Conservation (phyloP, 1,140 invertebrate species). For the Zaprionus capensis region DNA sequence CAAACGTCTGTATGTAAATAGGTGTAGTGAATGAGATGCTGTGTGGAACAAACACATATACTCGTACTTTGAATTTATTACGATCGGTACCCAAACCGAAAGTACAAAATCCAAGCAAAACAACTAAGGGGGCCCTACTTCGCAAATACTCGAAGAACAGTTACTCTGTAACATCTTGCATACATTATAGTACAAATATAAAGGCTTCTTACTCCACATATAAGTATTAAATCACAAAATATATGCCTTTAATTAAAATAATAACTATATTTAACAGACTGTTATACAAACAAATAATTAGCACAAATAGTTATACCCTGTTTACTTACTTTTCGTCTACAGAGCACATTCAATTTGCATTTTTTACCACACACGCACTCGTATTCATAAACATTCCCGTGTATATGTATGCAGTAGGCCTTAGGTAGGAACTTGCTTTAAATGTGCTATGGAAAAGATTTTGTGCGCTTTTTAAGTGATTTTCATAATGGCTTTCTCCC, state of each 20-base stretch:
- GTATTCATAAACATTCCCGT: neutral
- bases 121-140: neutral
- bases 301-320: slow-evolving; percentile 3
- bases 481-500: slow-evolving; percentile 25
- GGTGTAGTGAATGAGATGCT: slow-evolving; percentile 53
- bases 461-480: neutral
- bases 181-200: neutral
- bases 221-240: neutral
- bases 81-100: slow-evolving; percentile 29
- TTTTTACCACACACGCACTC: slow-evolving; percentile 15
- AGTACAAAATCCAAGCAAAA: slow-evolving; percentile 25
- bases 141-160: neutral
- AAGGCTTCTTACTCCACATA: neutral
- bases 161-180: neutral
- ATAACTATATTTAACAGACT: neutral
- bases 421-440: slow-evolving; percentile 20
- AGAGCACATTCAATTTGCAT: slow-evolving; percentile 27
- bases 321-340: neutral
- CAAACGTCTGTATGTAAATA: slow-evolving; percentile 46
- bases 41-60: slow-evolving; percentile 28
- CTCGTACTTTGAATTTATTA: slow-evolving; percentile 74
- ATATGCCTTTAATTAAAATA: neutral
- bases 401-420: slow-evolving; percentile 3
- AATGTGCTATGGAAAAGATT: neutral
- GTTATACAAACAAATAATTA: neutral